These are phyloP conservation scores for Temnopleurus reevesii DNA, from an alignment of 53 echinoderm and acorn worm genomes.

Conservation along the genomic window DNA sequence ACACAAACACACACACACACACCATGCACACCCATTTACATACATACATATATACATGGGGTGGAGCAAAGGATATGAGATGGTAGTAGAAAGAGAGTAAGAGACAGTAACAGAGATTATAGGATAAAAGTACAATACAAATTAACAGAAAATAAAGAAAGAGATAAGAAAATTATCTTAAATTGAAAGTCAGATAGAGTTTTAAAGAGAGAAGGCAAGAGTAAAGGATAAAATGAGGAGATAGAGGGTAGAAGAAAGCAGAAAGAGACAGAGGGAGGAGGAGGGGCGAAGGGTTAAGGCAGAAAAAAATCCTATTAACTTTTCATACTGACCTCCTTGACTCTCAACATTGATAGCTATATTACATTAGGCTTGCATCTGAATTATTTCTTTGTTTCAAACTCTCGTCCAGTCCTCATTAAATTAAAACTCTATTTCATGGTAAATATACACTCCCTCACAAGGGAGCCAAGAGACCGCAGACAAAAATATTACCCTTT, in stretches of 20 bases:
- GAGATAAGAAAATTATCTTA: too few relatives aligned
- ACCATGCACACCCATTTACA: too few relatives aligned
- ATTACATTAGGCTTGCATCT: slow-evolving; percentile 1
- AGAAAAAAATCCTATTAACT: slow-evolving; percentile 19
- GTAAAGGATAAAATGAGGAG: background rate
- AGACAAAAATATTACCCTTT: slow-evolving; percentile 12
- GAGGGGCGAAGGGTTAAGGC: too few relatives aligned
- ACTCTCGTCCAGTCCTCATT: slow-evolving; percentile 8
- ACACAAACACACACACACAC: too few relatives aligned
- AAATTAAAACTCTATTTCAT: slow-evolving; percentile 44
- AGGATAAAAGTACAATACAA: too few relatives aligned
- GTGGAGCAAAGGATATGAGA: too few relatives aligned
- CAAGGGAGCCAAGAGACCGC: slow-evolving; percentile 4
- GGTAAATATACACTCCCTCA: slow-evolving; percentile 30
- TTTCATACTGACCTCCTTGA: slow-evolving; percentile 14
- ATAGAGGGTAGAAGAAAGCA: background rate
- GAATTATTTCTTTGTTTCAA: slow-evolving; percentile 34
- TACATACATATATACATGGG: too few relatives aligned
- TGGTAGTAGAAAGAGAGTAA: too few relatives aligned
- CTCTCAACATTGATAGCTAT: slow-evolving; percentile 25
- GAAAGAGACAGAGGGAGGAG: background rate
- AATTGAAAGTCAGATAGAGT: too few relatives aligned
- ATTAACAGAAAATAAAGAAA: too few relatives aligned
- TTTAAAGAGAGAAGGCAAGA: background rate
- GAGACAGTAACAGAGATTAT: too few relatives aligned